These are phyloP conservation scores for Gambusia holbrooki DNA, from an alignment of 2,113 vertebrate species.

Conservation along the genomic window DNA sequence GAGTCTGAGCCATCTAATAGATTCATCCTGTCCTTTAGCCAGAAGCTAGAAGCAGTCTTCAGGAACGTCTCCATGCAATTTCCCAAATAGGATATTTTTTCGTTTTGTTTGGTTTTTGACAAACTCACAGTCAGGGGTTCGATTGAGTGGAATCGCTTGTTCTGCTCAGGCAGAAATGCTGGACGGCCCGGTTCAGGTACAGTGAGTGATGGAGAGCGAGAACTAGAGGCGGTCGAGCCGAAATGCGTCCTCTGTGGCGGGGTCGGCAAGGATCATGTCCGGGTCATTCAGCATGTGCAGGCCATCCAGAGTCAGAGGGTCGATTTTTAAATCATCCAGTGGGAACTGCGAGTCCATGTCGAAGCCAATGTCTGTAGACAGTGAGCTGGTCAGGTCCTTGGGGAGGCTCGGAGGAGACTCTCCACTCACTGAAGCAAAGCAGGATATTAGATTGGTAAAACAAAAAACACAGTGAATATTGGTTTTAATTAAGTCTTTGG, in stretches of 20 bases:
- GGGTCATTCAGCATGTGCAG: slow-evolving; percentile 99
- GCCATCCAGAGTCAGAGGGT: slow-evolving; percentile 95
- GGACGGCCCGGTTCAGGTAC: too few relatives aligned
- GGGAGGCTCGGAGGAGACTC: slow-evolving; percentile 95
- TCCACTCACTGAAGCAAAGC: slow-evolving; percentile 86
- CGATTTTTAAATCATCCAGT: slow-evolving; percentile 96
- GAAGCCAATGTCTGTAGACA: slow-evolving; percentile 92
- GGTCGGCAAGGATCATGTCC: slow-evolving; percentile 93
- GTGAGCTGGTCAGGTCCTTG: slow-evolving; percentile 90
- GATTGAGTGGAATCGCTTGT: neutral
- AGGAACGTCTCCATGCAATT: neutral
- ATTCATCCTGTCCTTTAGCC: too few relatives aligned
- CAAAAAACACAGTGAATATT: neutral
- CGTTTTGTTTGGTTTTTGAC: too few relatives aligned
- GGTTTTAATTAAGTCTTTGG: neutral
- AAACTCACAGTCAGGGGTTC: neutral
- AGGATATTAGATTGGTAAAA: neutral
- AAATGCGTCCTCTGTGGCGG: slow-evolving; percentile 97
- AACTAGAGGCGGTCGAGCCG: slow-evolving; percentile 94
- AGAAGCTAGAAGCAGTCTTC: neutral
- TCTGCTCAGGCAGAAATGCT: too few relatives aligned
- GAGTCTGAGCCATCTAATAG: too few relatives aligned
- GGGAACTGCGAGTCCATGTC: slow-evolving; percentile 95
- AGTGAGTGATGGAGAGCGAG: slow-evolving; percentile 4
- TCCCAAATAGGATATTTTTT: neutral